Evolutionary conservation across 2,797 vertebrate genomes (phyloP), one percentile per base, ranked within the genome.

Genomic region (Balearica regulorum): DNA sequence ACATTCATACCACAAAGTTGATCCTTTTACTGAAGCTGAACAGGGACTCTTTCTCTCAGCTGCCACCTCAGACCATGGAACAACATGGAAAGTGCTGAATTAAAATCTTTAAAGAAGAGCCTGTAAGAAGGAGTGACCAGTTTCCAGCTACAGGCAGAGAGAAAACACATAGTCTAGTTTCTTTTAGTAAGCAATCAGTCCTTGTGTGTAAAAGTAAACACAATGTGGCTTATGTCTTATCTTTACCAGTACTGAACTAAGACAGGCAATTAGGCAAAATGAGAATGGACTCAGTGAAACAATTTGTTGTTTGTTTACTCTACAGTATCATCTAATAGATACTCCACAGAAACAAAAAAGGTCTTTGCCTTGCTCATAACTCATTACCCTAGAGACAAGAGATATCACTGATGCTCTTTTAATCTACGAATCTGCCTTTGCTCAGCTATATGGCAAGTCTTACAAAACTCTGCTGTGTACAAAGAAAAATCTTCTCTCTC

Each of bases 391-490:
- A 80, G 89, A 93, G 95, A 89, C 83, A 81, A 77, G 79, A 92
- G 92, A 86, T 87, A 96, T 75, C 89, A 37, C 84, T 89, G 89
- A 87, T 89, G 84, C 69, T 91, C 75, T 97, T 96, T 93, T 97
- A 94, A 94, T 89, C 96, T 89, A 46, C 89, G 91, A 76, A 96
- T 57, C 79, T 83, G 90, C 72, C 78, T 91, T 66, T 89, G 82
- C 95, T 85, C 69, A 81, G 61, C 65, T 92, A 6, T 66, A 58
- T 62, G 31, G 90, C 68, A 92, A 94, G 65, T 41, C 90, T 83
- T 81, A 75, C 10, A 89, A 76, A 93, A 90, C 53, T 69, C 77
- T 31, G 24, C 66, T 65, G 14, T 58, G 35, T 55, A 76, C 51
- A 81, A 92, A 87, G 33, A 54, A 92, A 87, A 96, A 75, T 31